Evolutionary conservation across 2,888 invertebrate species (phyloP), one percentile per base, ranked within the genome.

Genomic region (Torymus tubicola): DNA sequence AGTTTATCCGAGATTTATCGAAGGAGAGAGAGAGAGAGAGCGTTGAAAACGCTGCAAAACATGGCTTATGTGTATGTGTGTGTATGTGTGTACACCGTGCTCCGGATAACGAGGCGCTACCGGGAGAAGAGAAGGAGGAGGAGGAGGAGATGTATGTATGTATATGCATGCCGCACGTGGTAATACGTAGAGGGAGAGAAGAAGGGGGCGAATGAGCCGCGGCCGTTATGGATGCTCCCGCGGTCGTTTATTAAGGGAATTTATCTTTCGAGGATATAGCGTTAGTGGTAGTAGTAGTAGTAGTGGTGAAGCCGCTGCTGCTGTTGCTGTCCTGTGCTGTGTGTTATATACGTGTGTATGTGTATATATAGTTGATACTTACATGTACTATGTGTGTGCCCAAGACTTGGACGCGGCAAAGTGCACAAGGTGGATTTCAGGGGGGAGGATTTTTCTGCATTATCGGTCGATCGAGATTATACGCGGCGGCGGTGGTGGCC

Each of bases 41-140:
- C 64, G 58, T 58, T 86, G 89, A 89, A 90, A 90, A 89, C 89
- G 86, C 89, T 88, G 88, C 88, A 86, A 89, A 89, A 89, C 88
- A 89, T 85, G 85, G 78, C 80, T 8, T 42, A 8, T 42, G 42
- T 42, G 42, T 31, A 3, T 31, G 8, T 42, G 85, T 42, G 8
- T 31, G 8, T 3, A 31, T 42, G 85, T 86, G 85, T 83, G 83
- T 84, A 71, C 61, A 71, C 52, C 57, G 50, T 86, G 72, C 64
- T 64, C 53, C 72, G 63, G 71, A 71, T 89, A 90, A 90, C 90
- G 90, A 90, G 89, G 88, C 87, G 90, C 69, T 70, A 75, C 75
- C 52, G 31, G 53, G 13, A 5, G 68, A n/a, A 24, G 13, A 24
- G 24, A 21, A 55, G 13, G 55, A 14, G 53, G 18, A 21, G 12